These are phyloP conservation scores for Varecia variegata DNA, from an alignment of 2,797 vertebrate species.

Conservation along the genomic window DNA sequence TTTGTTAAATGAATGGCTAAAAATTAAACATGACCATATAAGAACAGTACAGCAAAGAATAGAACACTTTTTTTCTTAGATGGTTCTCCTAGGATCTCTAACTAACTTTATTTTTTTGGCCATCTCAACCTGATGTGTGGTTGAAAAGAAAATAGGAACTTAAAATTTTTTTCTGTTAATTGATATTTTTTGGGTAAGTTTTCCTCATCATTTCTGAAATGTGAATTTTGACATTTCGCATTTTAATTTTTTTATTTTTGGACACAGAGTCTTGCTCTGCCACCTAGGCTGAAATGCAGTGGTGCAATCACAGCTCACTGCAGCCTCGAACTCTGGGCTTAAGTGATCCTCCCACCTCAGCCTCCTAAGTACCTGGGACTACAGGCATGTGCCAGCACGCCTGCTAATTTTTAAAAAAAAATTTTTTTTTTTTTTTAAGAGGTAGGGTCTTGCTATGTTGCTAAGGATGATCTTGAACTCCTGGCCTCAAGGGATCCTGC, in stretches of 20 bases:
- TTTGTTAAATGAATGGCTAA: background rate
- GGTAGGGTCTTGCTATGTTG: no score
- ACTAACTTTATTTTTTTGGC: background rate
- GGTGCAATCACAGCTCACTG: no score
- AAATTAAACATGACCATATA: background rate
- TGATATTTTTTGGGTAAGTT: background rate
- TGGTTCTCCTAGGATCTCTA: background rate
- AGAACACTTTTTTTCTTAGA: background rate
- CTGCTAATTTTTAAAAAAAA: no score
- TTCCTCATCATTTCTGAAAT: conserved; percentile 39
- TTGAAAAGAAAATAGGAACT: conserved; percentile 25
- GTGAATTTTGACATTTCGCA: background rate
- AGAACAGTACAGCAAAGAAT: background rate
- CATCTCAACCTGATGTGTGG: background rate
- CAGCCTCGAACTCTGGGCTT: no score
- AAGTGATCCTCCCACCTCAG: no score
- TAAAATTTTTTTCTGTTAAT: background rate
- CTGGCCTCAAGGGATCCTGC: no score
- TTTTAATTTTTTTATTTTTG: background rate
- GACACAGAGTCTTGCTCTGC: no score
- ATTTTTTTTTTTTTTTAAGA: no score
- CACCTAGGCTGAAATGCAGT: no score
- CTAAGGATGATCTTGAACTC: no score
- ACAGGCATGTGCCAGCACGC: no score
- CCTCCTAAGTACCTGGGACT: no score